Percentiles rank a stretch among this genome's conserved stretches.
These are phyloP conservation scores for Geococcyx californianus DNA, from an alignment of 2,113 vertebrate genomes.

Conservation along the genomic window DNA sequence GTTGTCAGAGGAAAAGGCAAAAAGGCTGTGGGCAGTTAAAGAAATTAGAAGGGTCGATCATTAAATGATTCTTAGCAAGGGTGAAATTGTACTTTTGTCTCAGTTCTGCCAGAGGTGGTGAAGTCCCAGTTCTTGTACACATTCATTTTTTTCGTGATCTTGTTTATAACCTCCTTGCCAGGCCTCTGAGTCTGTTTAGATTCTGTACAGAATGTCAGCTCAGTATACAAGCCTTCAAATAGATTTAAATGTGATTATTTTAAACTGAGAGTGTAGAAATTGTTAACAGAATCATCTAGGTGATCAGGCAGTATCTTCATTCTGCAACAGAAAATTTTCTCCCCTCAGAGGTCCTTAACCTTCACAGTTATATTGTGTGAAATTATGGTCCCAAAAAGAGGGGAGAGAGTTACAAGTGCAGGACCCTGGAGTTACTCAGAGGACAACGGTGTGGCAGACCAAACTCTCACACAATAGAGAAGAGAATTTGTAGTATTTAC, in stretches of 20 bases:
- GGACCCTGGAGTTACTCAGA: background rate
- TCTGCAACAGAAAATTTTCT: background rate
- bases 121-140: background rate
- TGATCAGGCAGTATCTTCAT: background rate
- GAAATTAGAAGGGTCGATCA: background rate
- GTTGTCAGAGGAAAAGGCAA: background rate
- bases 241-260: background rate
- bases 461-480: background rate
- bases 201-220: background rate
- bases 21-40: background rate
- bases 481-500: background rate
- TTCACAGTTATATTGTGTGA: background rate
- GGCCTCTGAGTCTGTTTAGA: background rate
- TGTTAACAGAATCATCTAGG: background rate
- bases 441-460: background rate
- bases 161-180: background rate
- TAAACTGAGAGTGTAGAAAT: background rate
- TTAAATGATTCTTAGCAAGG: background rate
- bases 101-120: background rate
- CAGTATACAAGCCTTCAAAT: background rate
- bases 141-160: rapidly evolving
- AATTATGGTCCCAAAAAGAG: background rate
- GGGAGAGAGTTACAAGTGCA: background rate
- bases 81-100: background rate
- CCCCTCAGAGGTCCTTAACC: background rate